Base-by-base conservation (phyloP, 2,888 invertebrate species). In the Neelides folsomi region DNA sequence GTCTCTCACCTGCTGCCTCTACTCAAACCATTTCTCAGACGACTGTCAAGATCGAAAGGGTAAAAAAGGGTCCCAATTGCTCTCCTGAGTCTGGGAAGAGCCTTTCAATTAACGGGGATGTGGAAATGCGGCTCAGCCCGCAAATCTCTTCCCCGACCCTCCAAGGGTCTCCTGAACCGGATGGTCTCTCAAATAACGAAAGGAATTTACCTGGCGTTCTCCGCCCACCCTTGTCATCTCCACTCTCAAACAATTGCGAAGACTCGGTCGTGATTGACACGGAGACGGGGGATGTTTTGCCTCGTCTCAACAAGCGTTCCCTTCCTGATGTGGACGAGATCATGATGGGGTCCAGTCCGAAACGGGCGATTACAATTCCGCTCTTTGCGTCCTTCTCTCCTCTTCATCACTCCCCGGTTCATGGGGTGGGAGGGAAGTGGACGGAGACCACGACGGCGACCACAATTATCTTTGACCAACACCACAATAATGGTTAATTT, bases 381-480 rank as follows among this genome's bases (percentile, higher is more conserved):
- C 62, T 55, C 47, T 56, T 61, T 36, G 43, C 61, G 39, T 55
- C 62, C 9, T 64, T 58, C 56, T 58, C 53, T 52, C 51, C 60
- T 47, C 51, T 60, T 37, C 62, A 60, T 52, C 63, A 60, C 44
- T 44, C 51, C 34, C 53, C 64, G 43, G 56, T 62, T 42, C 64
- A 62, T 47, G 27, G 27, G 27, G 51, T 64, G 38, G 53, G 51
- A 45, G 50, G 55, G 12, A 64, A 63, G 48, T 63, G 63, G 63
- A 56, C 54, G 36, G 39, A 62, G 7, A 63, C 63, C 47, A 54
- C 54, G 39, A 42, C 54, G 13, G 49, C 60, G 6, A 39, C 63
- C 8, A 57, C 61, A n/a, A 63, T 64, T 49, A 57, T 64, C 44
- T 60, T 55, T 52, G 64, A 64, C 53, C 64, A 64, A 49, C 63